Conservation (phyloP, 2,113 vertebrate species). For the Thunnus thynnus region DNA sequence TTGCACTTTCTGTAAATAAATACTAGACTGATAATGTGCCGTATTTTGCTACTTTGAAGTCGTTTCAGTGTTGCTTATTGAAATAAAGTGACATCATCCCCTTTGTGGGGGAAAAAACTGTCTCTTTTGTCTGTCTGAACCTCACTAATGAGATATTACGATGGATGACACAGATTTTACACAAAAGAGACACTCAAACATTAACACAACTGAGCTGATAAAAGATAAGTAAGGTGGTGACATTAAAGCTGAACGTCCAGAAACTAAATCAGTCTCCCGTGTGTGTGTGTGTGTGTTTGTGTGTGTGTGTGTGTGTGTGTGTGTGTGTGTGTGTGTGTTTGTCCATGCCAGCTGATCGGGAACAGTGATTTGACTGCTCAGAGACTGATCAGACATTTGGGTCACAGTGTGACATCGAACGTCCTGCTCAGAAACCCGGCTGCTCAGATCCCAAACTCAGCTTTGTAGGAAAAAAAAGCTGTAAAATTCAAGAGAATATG, state of each 20-base stretch:
- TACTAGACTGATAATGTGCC: constrained; percentile 3
- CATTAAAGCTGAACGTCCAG: constrained; percentile 44
- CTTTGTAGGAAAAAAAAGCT: neutral
- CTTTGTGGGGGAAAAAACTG: neutral
- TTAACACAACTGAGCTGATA: constrained; percentile 23
- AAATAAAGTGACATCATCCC: constrained; percentile 64
- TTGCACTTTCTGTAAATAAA: constrained; percentile 43
- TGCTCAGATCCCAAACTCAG: neutral
- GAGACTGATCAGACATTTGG: constrained; percentile 37
- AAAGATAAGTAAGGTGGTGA: constrained; percentile 67
- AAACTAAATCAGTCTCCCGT: constrained; percentile 14
- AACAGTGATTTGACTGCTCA: constrained; percentile 10
- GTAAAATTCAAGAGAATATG: constrained; percentile 26
- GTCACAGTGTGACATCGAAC: constrained; percentile 30
- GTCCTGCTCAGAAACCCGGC: neutral
- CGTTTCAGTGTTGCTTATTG: constrained; percentile 31
- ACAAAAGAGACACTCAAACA: constrained; percentile 44
- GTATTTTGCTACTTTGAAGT: constrained; percentile 52
- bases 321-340: neutral
- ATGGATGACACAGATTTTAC: constrained; percentile 56
- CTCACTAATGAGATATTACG: constrained; percentile 20
- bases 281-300: neutral
- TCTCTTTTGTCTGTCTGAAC: constrained; percentile 25
- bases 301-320: neutral
- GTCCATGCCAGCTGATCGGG: neutral